Percentiles rank a stretch among this genome's conserved stretches.
Evolutionary conservation across 2,113 vertebrate species (phyloP).

Genomic region (Dendrocopos noguchii): DNA sequence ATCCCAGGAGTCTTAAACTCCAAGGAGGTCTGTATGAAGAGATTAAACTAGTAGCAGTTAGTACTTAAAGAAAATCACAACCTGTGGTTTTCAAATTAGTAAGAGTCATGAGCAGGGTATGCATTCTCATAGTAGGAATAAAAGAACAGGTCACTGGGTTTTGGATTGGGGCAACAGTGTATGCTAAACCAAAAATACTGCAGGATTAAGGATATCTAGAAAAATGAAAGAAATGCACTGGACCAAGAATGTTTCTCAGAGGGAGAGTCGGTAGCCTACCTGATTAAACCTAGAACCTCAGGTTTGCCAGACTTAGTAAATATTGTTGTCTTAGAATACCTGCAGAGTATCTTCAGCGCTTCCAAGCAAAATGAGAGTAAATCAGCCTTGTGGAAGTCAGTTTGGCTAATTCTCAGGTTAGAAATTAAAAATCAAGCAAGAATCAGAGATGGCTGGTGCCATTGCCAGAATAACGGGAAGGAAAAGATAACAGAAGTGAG

Average conservation of each 20-base stretch:
- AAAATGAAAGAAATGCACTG: background rate
- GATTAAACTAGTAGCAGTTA: conserved; percentile 64
- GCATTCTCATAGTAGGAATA: background rate
- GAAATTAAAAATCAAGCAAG: background rate
- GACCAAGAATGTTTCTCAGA: background rate
- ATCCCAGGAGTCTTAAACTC: conserved; percentile 37
- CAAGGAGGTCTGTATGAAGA: conserved; percentile 52
- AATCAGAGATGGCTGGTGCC: background rate
- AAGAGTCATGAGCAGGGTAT: conserved; percentile 38
- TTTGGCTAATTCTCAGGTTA: background rate
- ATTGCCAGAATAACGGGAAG: background rate
- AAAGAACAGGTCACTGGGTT: background rate
- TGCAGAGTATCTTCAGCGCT: background rate
- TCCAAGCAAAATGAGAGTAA: background rate
- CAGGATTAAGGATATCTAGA: background rate
- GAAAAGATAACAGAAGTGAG: background rate
- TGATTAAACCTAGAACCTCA: conserved; percentile 19
- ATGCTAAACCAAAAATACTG: background rate
- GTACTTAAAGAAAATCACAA: conserved; percentile 55
- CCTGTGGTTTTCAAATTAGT: conserved; percentile 67
- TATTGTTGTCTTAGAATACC: background rate
- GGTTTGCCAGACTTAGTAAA: background rate
- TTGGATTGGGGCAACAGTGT: conserved; percentile 10
- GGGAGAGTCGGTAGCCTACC: background rate
- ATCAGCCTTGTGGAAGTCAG: background rate